Percentiles rank a stretch among this genome's conserved stretches.
phyloP scores from a whole-genome alignment of 2,797 vertebrate genomes.

The Alfaro cultratus region DNA sequence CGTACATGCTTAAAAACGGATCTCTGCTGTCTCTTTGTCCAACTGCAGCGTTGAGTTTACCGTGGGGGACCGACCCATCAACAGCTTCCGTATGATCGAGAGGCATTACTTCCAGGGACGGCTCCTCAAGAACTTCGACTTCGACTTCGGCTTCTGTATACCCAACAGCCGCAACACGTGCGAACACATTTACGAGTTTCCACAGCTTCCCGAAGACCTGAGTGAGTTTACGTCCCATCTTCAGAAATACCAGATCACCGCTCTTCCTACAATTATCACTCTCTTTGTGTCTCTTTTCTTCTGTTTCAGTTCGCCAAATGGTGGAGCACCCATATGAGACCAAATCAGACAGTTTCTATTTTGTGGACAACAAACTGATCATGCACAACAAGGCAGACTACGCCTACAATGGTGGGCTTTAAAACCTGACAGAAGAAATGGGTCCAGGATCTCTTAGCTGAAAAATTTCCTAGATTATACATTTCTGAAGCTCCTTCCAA shows the following conservation, averaged over 20 bases:
- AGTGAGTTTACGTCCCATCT: slow-evolving; percentile 82
- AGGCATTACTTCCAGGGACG: slow-evolving; percentile 96
- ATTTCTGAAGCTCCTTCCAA: slow-evolving; percentile 24
- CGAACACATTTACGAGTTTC: slow-evolving; percentile 99
- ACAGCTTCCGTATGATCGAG: slow-evolving; percentile 98
- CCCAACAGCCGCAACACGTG: slow-evolving; percentile 98
- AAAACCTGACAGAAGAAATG: slow-evolving; percentile 46
- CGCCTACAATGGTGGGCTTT: slow-evolving; percentile 96
- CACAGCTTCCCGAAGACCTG: slow-evolving; percentile 94
- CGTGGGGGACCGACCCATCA: slow-evolving; percentile 93
- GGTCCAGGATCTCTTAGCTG: slow-evolving; percentile 39
- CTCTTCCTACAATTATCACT: not conserved
- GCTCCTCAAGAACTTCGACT: slow-evolving; percentile 98
- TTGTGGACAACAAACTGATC: slow-evolving; percentile 98
- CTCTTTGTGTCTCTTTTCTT: slow-evolving; percentile 7
- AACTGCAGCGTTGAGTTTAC: slow-evolving; percentile 94
- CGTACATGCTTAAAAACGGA: not conserved
- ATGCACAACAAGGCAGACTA: slow-evolving; percentile 99
- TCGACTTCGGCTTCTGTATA: slow-evolving; percentile 99
- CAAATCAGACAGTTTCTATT: slow-evolving; percentile 99
- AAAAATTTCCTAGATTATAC: slow-evolving; percentile 31
- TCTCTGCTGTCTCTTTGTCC: slow-evolving; percentile 19
- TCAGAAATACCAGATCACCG: not conserved
- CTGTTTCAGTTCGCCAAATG: slow-evolving; percentile 90
- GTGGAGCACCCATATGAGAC: slow-evolving; percentile 96